These are phyloP conservation scores for Cybosia mesomella DNA, from an alignment of 2,888 invertebrate species.

Conservation along the genomic window DNA sequence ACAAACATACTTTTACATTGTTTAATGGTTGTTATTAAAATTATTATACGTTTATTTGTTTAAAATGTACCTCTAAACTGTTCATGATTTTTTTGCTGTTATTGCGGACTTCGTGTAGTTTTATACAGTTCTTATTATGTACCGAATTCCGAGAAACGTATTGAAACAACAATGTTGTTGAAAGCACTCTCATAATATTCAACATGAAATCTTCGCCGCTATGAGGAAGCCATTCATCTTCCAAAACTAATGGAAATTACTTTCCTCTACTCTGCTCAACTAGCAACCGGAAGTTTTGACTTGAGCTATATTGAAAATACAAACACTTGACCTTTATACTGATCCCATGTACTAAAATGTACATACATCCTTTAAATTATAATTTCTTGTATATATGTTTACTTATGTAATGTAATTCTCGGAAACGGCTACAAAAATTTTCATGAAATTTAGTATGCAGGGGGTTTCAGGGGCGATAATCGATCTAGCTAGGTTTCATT, in stretches of 20 bases:
- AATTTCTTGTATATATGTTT: too few species aligned
- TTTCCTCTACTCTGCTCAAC: conserved; percentile 13
- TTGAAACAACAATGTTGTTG: background rate
- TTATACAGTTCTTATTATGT: background rate
- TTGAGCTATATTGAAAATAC: conserved; percentile 27
- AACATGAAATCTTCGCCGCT: conserved; percentile 16
- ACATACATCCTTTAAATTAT: conserved; percentile 19
- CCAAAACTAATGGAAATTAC: conserved; percentile 33
- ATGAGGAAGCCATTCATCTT: conserved; percentile 30
- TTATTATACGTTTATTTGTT: background rate
- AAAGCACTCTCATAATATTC: conserved; percentile 23
- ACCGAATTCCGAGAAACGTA: background rate
- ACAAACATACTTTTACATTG: background rate
- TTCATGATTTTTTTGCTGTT: too few species aligned
- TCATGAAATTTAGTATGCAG: too few species aligned
- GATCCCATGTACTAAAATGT: conserved; percentile 28
- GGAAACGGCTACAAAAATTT: too few species aligned
- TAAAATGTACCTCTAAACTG: background rate
- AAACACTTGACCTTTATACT: conserved; percentile 26
- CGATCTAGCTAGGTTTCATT: too few species aligned
- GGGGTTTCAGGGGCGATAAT: too few species aligned
- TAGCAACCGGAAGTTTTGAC: conserved; percentile 34
- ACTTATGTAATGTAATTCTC: too few species aligned
- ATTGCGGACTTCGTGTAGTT: background rate
- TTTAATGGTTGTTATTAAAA: background rate